Evolutionary conservation across 2,888 invertebrate species (phyloP), one percentile per base, ranked within the genome.

Genomic region (Ectemnius continuus): DNA sequence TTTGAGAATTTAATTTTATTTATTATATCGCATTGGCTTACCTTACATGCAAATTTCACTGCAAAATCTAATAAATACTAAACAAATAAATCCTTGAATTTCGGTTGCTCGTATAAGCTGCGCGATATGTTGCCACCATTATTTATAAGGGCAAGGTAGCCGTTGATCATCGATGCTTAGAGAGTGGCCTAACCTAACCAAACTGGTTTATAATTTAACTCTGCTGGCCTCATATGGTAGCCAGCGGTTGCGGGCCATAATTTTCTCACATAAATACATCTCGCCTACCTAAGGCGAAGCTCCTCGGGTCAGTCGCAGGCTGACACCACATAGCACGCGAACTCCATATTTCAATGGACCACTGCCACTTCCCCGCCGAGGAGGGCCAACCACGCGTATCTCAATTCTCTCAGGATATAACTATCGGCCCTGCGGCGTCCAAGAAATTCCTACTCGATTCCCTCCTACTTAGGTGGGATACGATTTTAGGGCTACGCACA

Each of bases 251-350:
- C 58, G 69, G 71, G 75, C 75, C 79, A 78, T 73, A 73, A 77
- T 81, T 80, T 78, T 85, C 85, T 78, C 88, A 85, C 87, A 85
- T 85, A 86, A 87, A 86, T 87, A 85, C 75, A 67, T 79, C 80
- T 23, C 26, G 64, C 67, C 61, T 79, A 77, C 75, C 76, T 70
- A 81, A 81, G 79, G 73, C 69, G 72, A 78, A 59, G 62, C 28
- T 28, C 67, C 68, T 59, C 71, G 74, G 76, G 73, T 78, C 77
- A 75, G 74, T 66, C 61, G 62, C 61, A 64, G 60, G 75, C 63
- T 58, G 48, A 20, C 28, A 18, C 59, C 58, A 48, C 60, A 70
- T 23, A 60, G 73, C 82, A 83, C 84, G 84, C 84, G 82, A 87
- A 76, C 75, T 80, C 81, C 80, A 87, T 88, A 87, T 88, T 78